These are phyloP conservation scores for Neotoxoptera formosana DNA, from an alignment of 1,140 invertebrate genomes.

Conservation along the genomic window DNA sequence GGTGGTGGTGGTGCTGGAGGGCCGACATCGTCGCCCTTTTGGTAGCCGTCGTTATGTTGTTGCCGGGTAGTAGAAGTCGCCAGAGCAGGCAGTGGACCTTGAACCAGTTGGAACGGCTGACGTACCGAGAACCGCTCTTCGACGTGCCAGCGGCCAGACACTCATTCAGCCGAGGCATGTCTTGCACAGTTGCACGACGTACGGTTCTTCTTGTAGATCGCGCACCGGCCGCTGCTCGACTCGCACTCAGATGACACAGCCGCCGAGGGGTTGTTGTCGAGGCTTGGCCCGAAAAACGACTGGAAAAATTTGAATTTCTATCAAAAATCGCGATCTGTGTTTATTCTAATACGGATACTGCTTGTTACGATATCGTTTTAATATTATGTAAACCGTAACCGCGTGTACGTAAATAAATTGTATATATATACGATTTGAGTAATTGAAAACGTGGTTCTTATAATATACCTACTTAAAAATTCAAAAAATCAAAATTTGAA, in stretches of 20 bases:
- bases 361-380: no score
- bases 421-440: no score
- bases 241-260: conserved; percentile 83
- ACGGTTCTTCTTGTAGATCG: conserved; percentile 95
- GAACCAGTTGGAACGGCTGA: conserved; percentile 84
- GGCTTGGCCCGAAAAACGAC: conserved; percentile 93
- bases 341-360: no score
- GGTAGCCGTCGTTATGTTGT: neutral
- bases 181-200: conserved; percentile 97
- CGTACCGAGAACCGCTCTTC: conserved; percentile 91
- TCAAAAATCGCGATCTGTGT: no score
- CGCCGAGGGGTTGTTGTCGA: conserved; percentile 86
- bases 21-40: neutral
- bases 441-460: no score
- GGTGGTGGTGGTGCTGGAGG: neutral
- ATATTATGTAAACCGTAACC: no score
- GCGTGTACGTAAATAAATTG: no score
- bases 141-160: conserved; percentile 95
- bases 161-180: conserved; percentile 90
- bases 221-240: conserved; percentile 85
- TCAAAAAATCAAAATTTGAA: no score
- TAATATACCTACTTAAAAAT: no score
- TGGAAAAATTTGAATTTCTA: conserved; percentile 67
- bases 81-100: conserved; percentile 70
- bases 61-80: no score